Evolutionary conservation across 2,888 invertebrate species (phyloP).

Genomic region (Ormyrus pomaceus): DNA sequence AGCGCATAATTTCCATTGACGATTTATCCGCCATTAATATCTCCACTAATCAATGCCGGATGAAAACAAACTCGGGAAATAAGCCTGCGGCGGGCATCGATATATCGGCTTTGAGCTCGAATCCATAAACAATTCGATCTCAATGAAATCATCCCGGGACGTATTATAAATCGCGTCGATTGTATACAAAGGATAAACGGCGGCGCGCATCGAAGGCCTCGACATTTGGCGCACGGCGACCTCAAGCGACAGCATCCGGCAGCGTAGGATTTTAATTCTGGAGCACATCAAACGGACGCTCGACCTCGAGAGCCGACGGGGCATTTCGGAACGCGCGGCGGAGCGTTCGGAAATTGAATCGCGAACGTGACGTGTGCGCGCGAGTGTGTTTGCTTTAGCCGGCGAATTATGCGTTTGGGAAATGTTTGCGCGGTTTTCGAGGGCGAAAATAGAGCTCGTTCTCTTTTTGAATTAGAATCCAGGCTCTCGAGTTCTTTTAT

Average conservation of each 20-base stretch:
- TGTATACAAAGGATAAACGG: not conserved
- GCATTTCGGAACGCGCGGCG: not conserved
- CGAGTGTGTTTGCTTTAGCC: no score
- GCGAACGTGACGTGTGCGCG: no score
- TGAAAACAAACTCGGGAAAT: no score
- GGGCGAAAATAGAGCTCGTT: no score
- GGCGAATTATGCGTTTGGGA: no score
- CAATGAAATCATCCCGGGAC: conserved; percentile 30
- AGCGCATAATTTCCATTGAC: no score
- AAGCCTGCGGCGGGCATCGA: conserved; percentile 13
- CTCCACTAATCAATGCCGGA: no score
- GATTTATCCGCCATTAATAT: no score
- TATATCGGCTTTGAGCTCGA: not conserved
- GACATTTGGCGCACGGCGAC: conserved; percentile 26
- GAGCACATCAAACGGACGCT: not conserved
- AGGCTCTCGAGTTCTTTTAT: no score
- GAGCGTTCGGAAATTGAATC: not conserved
- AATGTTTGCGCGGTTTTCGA: no score
- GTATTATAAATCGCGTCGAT: not conserved
- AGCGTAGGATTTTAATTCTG: conserved; percentile 20
- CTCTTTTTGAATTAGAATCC: no score
- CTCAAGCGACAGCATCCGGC: conserved; percentile 27
- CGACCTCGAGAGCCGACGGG: not conserved
- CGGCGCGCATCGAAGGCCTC: conserved; percentile 1
- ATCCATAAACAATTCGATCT: conserved; percentile 41